Evolutionary conservation across 2,888 invertebrate genomes (phyloP).

Genomic region (Mesorhabditis belari): DNA sequence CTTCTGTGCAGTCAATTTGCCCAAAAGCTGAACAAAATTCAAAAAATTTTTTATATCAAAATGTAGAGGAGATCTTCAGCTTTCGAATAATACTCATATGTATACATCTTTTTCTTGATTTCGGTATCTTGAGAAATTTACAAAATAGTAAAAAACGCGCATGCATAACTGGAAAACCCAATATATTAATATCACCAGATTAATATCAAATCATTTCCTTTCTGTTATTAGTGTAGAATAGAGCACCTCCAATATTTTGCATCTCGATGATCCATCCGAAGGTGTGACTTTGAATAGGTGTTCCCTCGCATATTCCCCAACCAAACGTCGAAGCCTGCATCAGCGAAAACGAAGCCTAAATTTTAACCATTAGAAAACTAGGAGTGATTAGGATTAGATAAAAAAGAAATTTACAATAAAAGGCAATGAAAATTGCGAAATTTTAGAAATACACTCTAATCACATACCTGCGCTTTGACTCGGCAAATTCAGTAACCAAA

Average conservation of each 20-base stretch:
- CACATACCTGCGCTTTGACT: conserved; percentile 35
- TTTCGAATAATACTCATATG: too few species aligned
- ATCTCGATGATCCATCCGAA: conserved; percentile 60
- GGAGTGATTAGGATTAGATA: not conserved
- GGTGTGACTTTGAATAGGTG: conserved; percentile 68
- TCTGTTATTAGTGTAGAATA: too few species aligned
- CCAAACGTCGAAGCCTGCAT: conserved; percentile 69
- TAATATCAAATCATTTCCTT: too few species aligned
- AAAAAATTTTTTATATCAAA: too few species aligned
- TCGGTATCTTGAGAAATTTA: too few species aligned
- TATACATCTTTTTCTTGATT: too few species aligned
- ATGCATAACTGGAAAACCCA: too few species aligned
- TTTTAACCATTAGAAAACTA: conserved; percentile 63
- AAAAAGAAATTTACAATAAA: not conserved
- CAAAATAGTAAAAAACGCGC: too few species aligned
- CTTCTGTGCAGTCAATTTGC: too few species aligned
- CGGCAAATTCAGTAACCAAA: conserved; percentile 65
- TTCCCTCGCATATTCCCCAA: conserved; percentile 76
- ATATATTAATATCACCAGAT: too few species aligned
- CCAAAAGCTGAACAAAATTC: too few species aligned
- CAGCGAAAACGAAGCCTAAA: conserved; percentile 52
- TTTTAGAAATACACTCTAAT: not conserved
- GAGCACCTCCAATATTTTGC: conserved; percentile 68
- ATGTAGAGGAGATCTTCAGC: too few species aligned
- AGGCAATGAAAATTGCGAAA: not conserved